Evolutionary conservation across 2,113 vertebrate genomes (phyloP).

Genomic region (Ifrita kowaldi): DNA sequence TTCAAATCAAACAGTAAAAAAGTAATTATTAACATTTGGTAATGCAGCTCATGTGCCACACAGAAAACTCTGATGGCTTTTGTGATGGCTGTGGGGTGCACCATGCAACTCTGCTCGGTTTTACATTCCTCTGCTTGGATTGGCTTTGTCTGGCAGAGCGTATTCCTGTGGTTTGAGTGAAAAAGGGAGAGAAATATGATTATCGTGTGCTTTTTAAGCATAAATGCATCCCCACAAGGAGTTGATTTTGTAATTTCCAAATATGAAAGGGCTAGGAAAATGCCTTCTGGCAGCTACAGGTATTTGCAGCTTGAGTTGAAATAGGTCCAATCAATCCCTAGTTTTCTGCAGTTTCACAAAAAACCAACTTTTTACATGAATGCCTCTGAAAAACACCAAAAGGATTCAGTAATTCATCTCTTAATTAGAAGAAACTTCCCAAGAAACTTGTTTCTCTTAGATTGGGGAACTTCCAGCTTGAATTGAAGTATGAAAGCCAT

Average conservation of each 20-base stretch:
- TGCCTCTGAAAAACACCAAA: not conserved
- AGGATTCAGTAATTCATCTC: not conserved
- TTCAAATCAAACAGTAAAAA: not conserved
- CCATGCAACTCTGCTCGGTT: not conserved
- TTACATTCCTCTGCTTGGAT: not conserved
- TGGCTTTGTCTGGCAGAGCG: not conserved
- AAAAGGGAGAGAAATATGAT: not conserved
- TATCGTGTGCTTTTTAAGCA: not conserved
- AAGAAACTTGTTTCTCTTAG: not conserved
- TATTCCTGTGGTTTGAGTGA: not conserved
- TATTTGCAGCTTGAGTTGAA: not conserved
- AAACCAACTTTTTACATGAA: not conserved
- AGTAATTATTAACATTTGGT: not conserved
- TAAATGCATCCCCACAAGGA: not conserved
- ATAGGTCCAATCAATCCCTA: not conserved
- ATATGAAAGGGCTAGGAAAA: not conserved
- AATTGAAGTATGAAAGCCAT: not conserved
- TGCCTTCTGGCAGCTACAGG: not conserved
- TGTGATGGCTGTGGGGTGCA: not conserved
- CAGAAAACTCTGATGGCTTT: not conserved
- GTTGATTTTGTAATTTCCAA: not conserved
- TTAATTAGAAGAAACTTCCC: not conserved
- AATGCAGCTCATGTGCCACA: accelerated
- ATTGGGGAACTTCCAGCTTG: not conserved
- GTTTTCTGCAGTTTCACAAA: not conserved